Conservation (phyloP, 2,113 vertebrate genomes). For the Eretmochelys imbricata region DNA sequence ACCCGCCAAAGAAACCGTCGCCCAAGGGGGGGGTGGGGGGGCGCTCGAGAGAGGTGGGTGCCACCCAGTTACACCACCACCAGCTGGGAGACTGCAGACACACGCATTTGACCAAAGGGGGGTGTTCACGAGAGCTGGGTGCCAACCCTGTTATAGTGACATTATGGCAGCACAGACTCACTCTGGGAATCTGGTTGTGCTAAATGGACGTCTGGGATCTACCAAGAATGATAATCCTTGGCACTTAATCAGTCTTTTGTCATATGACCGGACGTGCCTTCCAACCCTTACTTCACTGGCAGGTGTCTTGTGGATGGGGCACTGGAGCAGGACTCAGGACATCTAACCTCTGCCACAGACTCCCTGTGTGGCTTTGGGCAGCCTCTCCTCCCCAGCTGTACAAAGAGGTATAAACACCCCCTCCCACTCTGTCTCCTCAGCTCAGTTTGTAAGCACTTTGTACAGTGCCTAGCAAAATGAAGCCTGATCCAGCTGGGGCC, state of each 20-base stretch:
- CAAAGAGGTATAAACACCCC: accelerated
- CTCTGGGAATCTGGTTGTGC: accelerated
- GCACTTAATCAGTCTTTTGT: accelerated
- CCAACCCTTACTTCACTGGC: background rate
- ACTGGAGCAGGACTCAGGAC: background rate
- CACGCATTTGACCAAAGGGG: too few species aligned
- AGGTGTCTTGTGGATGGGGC: accelerated
- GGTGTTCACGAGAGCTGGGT: too few species aligned
- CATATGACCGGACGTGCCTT: accelerated
- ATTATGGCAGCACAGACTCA: accelerated
- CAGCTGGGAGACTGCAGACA: too few species aligned
- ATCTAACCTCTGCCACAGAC: accelerated
- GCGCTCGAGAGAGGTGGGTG: too few species aligned
- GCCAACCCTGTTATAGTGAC: too few species aligned
- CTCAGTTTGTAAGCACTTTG: accelerated
- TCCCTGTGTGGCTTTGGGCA: accelerated
- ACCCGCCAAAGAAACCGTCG: too few species aligned
- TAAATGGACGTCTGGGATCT: background rate
- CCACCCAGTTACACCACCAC: too few species aligned
- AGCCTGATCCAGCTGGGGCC: background rate
- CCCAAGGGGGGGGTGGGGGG: too few species aligned
- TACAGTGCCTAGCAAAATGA: accelerated
- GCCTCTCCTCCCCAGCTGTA: background rate
- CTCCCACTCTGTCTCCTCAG: accelerated
- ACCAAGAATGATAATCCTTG: accelerated